These are phyloP conservation scores for Leptopilina drosophilae DNA, from an alignment of 2,888 invertebrate species.

Conservation along the genomic window DNA sequence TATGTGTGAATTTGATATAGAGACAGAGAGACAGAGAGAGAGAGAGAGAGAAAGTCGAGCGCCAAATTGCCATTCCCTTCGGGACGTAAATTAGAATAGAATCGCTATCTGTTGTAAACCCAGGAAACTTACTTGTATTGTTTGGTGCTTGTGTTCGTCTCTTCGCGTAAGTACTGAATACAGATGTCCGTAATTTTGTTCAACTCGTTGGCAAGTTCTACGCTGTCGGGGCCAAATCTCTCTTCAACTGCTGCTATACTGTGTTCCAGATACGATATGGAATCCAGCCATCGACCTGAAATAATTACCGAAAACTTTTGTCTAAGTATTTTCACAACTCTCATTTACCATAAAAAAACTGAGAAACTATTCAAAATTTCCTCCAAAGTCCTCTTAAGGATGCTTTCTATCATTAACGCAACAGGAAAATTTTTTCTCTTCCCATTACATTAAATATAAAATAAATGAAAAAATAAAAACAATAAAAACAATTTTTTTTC, in stretches of 20 bases:
- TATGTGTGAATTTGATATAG: no score
- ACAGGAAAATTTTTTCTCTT: not conserved
- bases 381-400: not conserved
- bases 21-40: no score
- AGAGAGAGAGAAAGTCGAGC: no score
- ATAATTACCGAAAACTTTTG: slow-evolving; percentile 43
- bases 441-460: no score
- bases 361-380: no score
- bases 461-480: no score
- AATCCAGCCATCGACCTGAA: slow-evolving; percentile 75
- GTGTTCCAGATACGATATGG: slow-evolving; percentile 77
- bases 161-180: slow-evolving; percentile 77
- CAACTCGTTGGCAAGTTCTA: slow-evolving; percentile 83
- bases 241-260: slow-evolving; percentile 80
- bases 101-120: slow-evolving; percentile 28
- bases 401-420: not conserved
- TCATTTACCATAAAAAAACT: no score
- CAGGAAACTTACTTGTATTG: slow-evolving; percentile 62
- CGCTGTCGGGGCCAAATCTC: slow-evolving; percentile 82
- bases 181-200: slow-evolving; percentile 82
- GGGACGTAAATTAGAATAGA: slow-evolving; percentile 39
- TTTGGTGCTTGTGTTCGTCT: slow-evolving; percentile 56
- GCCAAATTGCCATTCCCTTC: slow-evolving; percentile 29
- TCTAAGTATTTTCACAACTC: slow-evolving; percentile 23
- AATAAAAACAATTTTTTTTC: no score